Evolutionary conservation across 2,797 vertebrate species (phyloP).

Genomic region (Protosalanx chinensis): DNA sequence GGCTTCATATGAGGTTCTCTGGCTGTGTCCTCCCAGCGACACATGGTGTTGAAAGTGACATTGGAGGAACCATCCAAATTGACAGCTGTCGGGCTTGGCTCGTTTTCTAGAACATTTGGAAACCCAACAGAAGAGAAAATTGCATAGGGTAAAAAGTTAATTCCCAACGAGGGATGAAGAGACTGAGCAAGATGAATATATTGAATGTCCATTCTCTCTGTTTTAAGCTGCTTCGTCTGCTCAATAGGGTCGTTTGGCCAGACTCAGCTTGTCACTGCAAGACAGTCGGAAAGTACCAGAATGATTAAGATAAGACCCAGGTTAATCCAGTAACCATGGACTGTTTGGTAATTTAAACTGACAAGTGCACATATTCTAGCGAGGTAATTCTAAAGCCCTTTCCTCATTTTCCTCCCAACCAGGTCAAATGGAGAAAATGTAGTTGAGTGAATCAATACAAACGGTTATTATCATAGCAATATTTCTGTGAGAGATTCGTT

Average conservation of each 20-base stretch:
- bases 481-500: too few species aligned
- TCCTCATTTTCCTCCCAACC: too few species aligned
- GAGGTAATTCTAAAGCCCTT: too few species aligned
- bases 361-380: neutral
- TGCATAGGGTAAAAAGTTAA: neutral
- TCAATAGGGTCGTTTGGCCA: neutral
- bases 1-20: constrained; percentile 25
- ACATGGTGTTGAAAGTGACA: neutral
- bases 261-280: neutral
- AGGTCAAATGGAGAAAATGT: too few species aligned
- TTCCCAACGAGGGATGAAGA: neutral
- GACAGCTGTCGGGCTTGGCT: neutral
- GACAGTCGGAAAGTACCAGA: neutral
- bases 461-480: too few species aligned
- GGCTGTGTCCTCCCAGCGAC: neutral
- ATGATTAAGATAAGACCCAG: neutral
- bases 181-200: neutral
- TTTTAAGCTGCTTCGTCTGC: neutral
- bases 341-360: neutral
- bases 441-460: too few species aligned
- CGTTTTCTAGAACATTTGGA: neutral
- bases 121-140: neutral
- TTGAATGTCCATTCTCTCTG: neutral
- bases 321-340: neutral
- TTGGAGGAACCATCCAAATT: neutral